These are phyloP conservation scores for Cryptotermes secundus DNA, from an alignment of 1,140 invertebrate species.

Conservation along the genomic window DNA sequence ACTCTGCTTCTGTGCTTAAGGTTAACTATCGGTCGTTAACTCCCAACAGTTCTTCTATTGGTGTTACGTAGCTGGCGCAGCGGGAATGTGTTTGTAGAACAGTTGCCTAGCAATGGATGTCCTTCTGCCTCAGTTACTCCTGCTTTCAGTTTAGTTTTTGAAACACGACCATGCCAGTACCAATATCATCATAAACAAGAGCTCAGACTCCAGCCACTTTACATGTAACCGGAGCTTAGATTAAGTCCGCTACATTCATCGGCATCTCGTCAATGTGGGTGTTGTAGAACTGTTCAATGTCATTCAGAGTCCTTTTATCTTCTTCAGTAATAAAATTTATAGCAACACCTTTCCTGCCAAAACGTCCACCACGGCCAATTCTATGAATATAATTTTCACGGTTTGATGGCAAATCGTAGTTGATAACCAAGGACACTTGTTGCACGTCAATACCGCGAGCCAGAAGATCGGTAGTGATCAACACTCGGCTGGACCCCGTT, in stretches of 20 bases:
- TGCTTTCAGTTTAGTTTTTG: conserved; percentile 31
- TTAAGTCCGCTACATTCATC: conserved; percentile 96
- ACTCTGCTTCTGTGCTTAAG: too few species aligned
- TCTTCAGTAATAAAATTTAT: conserved; percentile 98
- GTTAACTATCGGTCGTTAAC: too few species aligned
- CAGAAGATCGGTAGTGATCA: conserved; percentile 96
- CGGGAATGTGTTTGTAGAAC: too few species aligned
- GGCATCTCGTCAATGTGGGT: conserved; percentile 99
- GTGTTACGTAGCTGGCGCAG: too few species aligned
- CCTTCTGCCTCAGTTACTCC: too few species aligned
- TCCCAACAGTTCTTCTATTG: too few species aligned
- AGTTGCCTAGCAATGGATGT: too few species aligned
- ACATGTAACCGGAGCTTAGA: conserved; percentile 58
- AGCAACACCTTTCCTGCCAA: conserved; percentile 99
- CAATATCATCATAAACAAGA: conserved; percentile 26
- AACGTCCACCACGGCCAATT: conserved; percentile 99
- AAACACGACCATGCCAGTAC: conserved; percentile 34
- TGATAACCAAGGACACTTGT: conserved; percentile 98
- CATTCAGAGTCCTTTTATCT: conserved; percentile 89
- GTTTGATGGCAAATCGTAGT: conserved; percentile 98
- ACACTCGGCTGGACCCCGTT: conserved; percentile 92
- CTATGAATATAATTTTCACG: conserved; percentile 99
- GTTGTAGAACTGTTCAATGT: conserved; percentile 98
- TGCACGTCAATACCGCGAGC: conserved; percentile 98
- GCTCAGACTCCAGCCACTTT: conserved; percentile 8